Conservation (phyloP, 2,113 vertebrate species). For the Eubucco bourcierii region DNA sequence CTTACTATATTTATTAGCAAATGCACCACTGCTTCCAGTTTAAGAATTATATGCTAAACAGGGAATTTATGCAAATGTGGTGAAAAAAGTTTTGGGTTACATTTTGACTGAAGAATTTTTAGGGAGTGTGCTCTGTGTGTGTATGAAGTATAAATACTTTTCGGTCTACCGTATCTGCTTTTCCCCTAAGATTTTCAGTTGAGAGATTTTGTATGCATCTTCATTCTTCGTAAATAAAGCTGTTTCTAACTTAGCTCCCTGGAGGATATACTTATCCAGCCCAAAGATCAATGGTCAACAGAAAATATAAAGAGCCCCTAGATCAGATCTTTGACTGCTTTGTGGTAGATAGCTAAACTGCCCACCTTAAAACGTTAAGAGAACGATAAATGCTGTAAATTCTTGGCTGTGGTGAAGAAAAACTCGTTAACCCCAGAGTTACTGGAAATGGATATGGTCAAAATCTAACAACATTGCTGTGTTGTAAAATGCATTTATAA, state of each 20-base stretch:
- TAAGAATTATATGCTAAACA: not conserved
- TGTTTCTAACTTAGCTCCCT: constrained; percentile 66
- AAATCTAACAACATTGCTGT: not conserved
- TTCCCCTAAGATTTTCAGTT: constrained; percentile 52
- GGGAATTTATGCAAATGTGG: not conserved
- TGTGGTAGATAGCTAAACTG: constrained; percentile 69
- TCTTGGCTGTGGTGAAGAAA: constrained; percentile 25
- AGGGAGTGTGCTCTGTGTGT: not conserved
- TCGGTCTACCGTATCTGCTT: not conserved
- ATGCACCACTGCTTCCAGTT: not conserved
- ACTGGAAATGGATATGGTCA: not conserved
- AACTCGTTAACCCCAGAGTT: constrained; percentile 52
- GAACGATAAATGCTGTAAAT: constrained; percentile 57
- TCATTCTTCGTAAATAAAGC: constrained; percentile 71
- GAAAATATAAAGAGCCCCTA: constrained; percentile 61
- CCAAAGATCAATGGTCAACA: constrained; percentile 68
- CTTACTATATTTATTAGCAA: not conserved
- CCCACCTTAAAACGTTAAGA: constrained; percentile 60
- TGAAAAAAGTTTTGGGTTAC: not conserved
- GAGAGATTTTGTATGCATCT: constrained; percentile 59
- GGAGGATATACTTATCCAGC: constrained; percentile 46
- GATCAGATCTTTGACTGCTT: constrained; percentile 71
- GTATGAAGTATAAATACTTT: constrained; percentile 15
- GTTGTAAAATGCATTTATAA: constrained; percentile 22
- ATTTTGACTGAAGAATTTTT: not conserved